Evolutionary conservation across 2,888 invertebrate species (phyloP).

Genomic region (Unio delphinus): DNA sequence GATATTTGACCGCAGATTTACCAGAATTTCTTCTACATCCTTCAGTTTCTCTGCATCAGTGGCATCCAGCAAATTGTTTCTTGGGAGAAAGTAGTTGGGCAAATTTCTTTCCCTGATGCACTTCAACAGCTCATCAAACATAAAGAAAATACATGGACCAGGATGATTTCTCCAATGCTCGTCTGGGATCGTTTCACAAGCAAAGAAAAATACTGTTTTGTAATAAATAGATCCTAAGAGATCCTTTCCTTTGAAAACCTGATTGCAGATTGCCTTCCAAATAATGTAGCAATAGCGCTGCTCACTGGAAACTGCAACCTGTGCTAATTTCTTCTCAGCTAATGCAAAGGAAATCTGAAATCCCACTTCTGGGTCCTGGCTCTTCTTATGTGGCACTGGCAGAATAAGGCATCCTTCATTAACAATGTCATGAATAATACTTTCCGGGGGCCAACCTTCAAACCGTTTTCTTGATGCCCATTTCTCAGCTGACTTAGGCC

Average conservation of each 20-base stretch:
- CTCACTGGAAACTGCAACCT: constrained; percentile 21
- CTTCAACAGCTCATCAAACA: constrained; percentile 23
- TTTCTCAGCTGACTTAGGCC: constrained; percentile 20
- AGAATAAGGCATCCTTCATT: constrained; percentile 29
- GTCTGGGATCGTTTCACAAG: constrained; percentile 34
- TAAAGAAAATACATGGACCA: constrained; percentile 28
- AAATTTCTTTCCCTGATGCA: constrained; percentile 14
- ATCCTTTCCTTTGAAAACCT: constrained; percentile 6
- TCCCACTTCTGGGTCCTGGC: constrained; percentile 22
- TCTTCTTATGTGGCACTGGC: constrained; percentile 16
- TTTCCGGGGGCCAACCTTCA: constrained; percentile 22
- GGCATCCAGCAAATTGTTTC: constrained; percentile 32
- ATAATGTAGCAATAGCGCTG: constrained; percentile 34
- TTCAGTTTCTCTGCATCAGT: constrained; percentile 12
- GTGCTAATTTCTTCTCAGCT: constrained; percentile 25
- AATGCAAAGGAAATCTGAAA: constrained; percentile 32
- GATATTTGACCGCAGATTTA: constrained; percentile 13
- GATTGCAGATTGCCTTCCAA: constrained; percentile 22
- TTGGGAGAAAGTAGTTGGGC: constrained; percentile 32
- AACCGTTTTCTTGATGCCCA: constrained; percentile 26
- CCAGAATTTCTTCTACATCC: constrained; percentile 7
- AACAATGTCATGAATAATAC: constrained; percentile 12
- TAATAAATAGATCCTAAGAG: constrained; percentile 11
- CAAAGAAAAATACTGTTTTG: constrained; percentile 33
- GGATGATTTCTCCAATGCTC: constrained; percentile 19